These are phyloP conservation scores for Orthonychiurus folsomi DNA, from an alignment of 2,888 invertebrate species.

Conservation along the genomic window DNA sequence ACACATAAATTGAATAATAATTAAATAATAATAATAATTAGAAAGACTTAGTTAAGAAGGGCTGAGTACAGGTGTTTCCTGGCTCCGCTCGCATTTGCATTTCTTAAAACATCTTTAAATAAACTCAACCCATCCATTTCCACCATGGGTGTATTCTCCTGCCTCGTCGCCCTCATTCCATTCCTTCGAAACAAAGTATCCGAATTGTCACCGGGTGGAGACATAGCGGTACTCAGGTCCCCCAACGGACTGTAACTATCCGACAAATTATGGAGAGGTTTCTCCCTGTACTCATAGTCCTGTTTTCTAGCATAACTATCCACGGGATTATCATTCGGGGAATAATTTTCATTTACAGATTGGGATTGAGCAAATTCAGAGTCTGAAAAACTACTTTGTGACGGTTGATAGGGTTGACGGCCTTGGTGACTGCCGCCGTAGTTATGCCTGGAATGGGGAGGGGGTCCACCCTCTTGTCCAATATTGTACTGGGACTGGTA, in stretches of 20 bases:
- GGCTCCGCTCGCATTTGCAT: slow-evolving; percentile 6
- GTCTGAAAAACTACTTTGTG: background rate
- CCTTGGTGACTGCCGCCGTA: background rate
- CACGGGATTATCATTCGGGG: background rate
- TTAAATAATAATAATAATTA: background rate
- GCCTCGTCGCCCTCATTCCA: slow-evolving; percentile 2
- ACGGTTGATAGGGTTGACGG: background rate
- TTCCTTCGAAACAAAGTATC: background rate
- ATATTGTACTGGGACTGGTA: background rate
- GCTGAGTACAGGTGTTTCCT: slow-evolving; percentile 9
- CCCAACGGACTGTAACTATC: slow-evolving; percentile 5
- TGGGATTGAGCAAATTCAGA: background rate
- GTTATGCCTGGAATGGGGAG: background rate
- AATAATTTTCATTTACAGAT: background rate
- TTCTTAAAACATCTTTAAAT: slow-evolving; percentile 12
- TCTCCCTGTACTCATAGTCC: slow-evolving; percentile 3
- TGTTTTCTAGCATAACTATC: background rate
- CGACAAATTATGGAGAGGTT: slow-evolving; percentile 2
- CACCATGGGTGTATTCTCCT: slow-evolving; percentile 9
- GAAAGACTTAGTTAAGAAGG: slow-evolving; percentile 6
- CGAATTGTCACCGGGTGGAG: slow-evolving; percentile 4
- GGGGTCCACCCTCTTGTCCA: background rate
- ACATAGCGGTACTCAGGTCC: background rate
- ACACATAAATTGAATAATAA: background rate
- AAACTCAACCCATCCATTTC: slow-evolving; percentile 14